Evolutionary conservation across 1,140 invertebrate genomes (phyloP), one percentile per base, ranked within the genome.

Genomic region (Leptopilina boulardi): DNA sequence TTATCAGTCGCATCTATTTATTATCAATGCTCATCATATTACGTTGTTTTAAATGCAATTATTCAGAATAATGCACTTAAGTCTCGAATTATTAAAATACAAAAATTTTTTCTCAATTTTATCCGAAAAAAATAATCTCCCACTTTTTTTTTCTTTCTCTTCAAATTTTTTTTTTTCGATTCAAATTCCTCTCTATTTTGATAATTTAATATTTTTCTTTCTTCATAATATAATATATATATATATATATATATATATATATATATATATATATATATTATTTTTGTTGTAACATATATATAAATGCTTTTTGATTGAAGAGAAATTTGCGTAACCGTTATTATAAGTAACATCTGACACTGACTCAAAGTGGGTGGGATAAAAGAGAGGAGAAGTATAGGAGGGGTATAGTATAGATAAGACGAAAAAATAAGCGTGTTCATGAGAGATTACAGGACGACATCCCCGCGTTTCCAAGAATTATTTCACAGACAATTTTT

Each of bases 311-410:
- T 59, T 15, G 23, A 26, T 59, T 23, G 3, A 59, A 13, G 21
- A 59, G 23, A 66, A 66, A 66, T 66, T 66, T 66, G 59, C 59
- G 59, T 66, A 66, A 66, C 59, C 23, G 59, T 66, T 66, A 59
- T 23, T 59, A 66, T 54, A 30, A 66, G 59, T 66, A 26, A n/a
- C 15, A n/a, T 66, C 23, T 66, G 59, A 66, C 59, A 66, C 59
- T 66, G 59, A 26, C 59, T 30, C 59, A 23, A n/a, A 23, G 59
- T 10, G 59, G 26, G 9, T 38, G 34, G 34, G 34, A 9, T 38
- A 9, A 38, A 9, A 38, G 5, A 0, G 5, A 9, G 2, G 34
- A 9, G 34, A 9, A 9, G n/a, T n/a, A n/a, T n/a, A n/a, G 34
- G 5, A 9, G 34, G 34, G 34, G 5, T 4, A 38, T 4, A 38